Percentiles rank a stretch among this genome's conserved stretches.
phyloP scores from a whole-genome alignment of 1,140 invertebrate species.

The Thereuonema tuberculata region DNA sequence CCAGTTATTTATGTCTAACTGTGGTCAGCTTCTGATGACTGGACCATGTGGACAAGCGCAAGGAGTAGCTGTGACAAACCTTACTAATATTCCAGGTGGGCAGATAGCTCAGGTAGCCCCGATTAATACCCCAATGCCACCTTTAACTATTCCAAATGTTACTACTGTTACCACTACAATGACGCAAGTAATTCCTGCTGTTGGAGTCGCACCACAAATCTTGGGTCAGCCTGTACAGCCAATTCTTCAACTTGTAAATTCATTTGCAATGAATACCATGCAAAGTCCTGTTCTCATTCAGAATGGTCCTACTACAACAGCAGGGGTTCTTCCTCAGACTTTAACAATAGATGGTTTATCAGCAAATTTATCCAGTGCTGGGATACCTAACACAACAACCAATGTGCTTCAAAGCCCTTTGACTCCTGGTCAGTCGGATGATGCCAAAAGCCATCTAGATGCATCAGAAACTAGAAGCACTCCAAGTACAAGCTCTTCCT shows the following conservation, averaged over 20 bases:
- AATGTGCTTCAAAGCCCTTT: constrained; percentile 8
- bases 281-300: constrained; percentile 58
- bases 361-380: constrained; percentile 5
- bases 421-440: constrained; percentile 9
- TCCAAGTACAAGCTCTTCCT: constrained; percentile 15
- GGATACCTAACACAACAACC: too few relatives aligned
- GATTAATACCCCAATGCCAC: constrained; percentile 40
- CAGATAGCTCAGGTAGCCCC: constrained; percentile 14
- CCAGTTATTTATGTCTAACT: constrained; percentile 17
- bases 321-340: constrained; percentile 35
- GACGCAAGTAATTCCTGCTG: constrained; percentile 36
- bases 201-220: constrained; percentile 42
- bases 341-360: constrained; percentile 15
- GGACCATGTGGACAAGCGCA: constrained; percentile 13
- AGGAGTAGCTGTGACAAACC: constrained; percentile 12
- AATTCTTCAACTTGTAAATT: constrained; percentile 49
- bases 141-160: constrained; percentile 47
- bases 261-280: constrained; percentile 35
- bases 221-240: constrained; percentile 46
- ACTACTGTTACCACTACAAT: constrained; percentile 49
- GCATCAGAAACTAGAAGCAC: constrained; percentile 15
- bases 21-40: constrained; percentile 17
- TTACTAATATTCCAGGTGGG: constrained; percentile 16
- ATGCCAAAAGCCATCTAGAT: constrained; percentile 8
- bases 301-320: constrained; percentile 27